Conservation (phyloP, 2,113 vertebrate species). For the Psilopogon haemacephalus region DNA sequence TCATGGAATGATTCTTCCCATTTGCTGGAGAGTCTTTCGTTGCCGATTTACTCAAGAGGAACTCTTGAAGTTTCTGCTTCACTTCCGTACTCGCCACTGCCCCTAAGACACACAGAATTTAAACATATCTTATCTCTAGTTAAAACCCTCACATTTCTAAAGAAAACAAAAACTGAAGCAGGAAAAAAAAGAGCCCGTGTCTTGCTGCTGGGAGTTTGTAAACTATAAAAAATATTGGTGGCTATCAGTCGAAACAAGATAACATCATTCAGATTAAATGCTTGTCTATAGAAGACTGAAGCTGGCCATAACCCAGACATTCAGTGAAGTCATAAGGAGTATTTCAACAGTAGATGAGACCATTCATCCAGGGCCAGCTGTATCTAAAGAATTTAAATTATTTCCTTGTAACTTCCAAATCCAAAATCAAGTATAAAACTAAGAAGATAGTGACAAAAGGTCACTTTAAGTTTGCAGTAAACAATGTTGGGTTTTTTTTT, state of each 20-base stretch:
- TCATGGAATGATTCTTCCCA: constrained; percentile 85
- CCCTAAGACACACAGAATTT: constrained; percentile 79
- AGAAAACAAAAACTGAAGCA: not conserved
- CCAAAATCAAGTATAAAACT: not conserved
- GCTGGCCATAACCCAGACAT: not conserved
- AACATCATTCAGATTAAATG: not conserved
- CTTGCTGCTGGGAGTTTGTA: not conserved
- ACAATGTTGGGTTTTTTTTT: not conserved
- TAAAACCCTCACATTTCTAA: not conserved
- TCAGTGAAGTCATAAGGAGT: constrained; percentile 16
- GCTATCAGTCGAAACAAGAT: constrained; percentile 23
- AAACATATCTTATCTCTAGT: not conserved
- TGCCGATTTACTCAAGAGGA: constrained; percentile 95
- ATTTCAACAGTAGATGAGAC: constrained; percentile 26
- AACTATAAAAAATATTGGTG: not conserved
- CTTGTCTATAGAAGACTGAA: not conserved
- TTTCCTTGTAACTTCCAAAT: constrained; percentile 31
- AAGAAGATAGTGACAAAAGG: constrained; percentile 25
- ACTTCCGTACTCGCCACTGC: constrained; percentile 97
- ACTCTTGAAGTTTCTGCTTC: constrained; percentile 99
- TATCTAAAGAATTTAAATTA: constrained; percentile 50
- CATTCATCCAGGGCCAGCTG: constrained; percentile 32
- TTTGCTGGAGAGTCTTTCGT: constrained; percentile 86
- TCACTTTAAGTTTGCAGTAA: not conserved
- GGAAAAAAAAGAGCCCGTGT: not conserved